Evolutionary conservation across 1,140 invertebrate species (phyloP).

Genomic region (Geopemphigus sp.): DNA sequence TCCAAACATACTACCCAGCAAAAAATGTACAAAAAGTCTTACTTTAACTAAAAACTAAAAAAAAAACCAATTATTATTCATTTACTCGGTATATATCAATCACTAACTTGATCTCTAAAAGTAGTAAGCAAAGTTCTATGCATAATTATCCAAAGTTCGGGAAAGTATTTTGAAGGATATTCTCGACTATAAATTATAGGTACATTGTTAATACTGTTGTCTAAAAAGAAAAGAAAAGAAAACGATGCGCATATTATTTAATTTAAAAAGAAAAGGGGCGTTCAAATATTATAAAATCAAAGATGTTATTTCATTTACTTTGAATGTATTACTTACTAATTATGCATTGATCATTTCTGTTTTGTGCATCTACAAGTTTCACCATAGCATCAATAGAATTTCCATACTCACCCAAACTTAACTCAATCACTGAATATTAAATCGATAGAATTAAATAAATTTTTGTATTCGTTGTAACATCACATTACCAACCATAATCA

Average conservation of each 20-base stretch:
- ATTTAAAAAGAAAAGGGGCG: background rate
- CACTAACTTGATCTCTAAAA: conserved; percentile 41
- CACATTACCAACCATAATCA: conserved; percentile 60
- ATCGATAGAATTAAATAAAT: background rate
- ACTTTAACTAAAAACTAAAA: conserved; percentile 39
- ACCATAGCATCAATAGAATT: background rate
- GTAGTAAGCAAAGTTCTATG: conserved; percentile 16
- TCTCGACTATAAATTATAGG: conserved; percentile 28
- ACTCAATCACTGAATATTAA: conserved; percentile 35
- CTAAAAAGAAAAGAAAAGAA: conserved; percentile 8
- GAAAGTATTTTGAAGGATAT: conserved; percentile 27
- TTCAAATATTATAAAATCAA: background rate
- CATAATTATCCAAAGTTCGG: conserved; percentile 31
- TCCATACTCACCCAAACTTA: conserved; percentile 45
- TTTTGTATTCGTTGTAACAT: background rate
- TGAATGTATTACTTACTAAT: background rate
- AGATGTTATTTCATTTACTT: background rate
- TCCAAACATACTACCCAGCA: conserved; percentile 41
- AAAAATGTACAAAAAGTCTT: conserved; percentile 39
- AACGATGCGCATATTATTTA: background rate
- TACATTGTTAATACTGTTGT: background rate
- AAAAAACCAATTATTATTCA: conserved; percentile 2
- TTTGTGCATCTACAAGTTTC: background rate
- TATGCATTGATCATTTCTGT: background rate
- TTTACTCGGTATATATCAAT: background rate